phyloP scores from a whole-genome alignment of 1,140 invertebrate species.

The Monochamus saltuarius region DNA sequence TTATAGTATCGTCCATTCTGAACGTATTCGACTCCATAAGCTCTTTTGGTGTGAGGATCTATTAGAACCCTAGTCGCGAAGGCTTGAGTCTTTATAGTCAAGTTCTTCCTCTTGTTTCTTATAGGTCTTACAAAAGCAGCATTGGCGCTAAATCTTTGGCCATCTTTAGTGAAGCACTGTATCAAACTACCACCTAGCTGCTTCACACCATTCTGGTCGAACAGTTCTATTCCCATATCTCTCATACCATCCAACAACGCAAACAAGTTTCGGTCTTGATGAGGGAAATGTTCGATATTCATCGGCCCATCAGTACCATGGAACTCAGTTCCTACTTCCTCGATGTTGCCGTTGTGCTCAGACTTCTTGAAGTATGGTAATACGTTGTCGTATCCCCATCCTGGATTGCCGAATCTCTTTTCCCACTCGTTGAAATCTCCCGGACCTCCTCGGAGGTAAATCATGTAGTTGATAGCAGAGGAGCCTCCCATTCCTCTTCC shows the following conservation, averaged over 20 bases:
- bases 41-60: slow-evolving; percentile 65
- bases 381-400: slow-evolving; percentile 75
- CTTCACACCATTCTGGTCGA: slow-evolving; percentile 58
- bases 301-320: slow-evolving; percentile 62
- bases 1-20: slow-evolving; percentile 53
- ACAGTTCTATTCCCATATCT: slow-evolving; percentile 58
- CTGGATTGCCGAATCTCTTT: slow-evolving; percentile 62
- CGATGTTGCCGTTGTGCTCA: slow-evolving; percentile 61
- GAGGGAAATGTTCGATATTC: slow-evolving; percentile 63
- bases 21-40: slow-evolving; percentile 68
- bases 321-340: slow-evolving; percentile 54
- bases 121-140: slow-evolving; percentile 72
- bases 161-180: slow-evolving; percentile 61
- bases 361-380: slow-evolving; percentile 79
- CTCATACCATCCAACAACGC: slow-evolving; percentile 60
- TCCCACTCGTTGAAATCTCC: slow-evolving; percentile 51
- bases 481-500: slow-evolving; percentile 61
- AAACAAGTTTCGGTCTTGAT: slow-evolving; percentile 59
- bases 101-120: slow-evolving; percentile 66
- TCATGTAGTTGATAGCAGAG: slow-evolving; percentile 65
- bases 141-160: slow-evolving; percentile 70
- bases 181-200: slow-evolving; percentile 62
- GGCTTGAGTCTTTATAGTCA: slow-evolving; percentile 68
- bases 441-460: slow-evolving; percentile 64
- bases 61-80: slow-evolving; percentile 73